Conservation (phyloP, 2,113 vertebrate species). For the Paedocypris sp. region DNA sequence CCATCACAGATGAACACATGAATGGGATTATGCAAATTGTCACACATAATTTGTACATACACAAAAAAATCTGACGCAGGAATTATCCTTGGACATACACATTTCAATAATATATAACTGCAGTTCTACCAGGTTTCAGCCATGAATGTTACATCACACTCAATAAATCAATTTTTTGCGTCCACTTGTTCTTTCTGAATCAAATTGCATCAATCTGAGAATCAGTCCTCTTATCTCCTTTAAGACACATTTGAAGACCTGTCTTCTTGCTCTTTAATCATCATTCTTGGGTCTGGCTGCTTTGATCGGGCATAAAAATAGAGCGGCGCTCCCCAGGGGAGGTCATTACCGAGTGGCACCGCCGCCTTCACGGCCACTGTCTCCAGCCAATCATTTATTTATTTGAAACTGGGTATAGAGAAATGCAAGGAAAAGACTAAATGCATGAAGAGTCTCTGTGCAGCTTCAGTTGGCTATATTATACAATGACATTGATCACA, state of each 20-base stretch:
- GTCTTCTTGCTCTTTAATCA: background rate
- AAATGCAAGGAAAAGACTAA: background rate
- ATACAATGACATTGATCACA: too few relatives aligned
- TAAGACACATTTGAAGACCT: background rate
- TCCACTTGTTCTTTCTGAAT: background rate
- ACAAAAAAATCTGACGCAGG: too few relatives aligned
- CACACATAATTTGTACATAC: too few relatives aligned
- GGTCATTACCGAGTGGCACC: constrained; percentile 18
- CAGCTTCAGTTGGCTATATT: too few relatives aligned
- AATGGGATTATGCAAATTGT: too few relatives aligned
- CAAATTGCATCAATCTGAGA: background rate
- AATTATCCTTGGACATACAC: too few relatives aligned
- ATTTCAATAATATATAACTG: too few relatives aligned
- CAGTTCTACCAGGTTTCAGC: too few relatives aligned
- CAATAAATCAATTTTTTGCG: background rate
- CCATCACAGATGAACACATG: too few relatives aligned
- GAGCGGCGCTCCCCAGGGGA: background rate
- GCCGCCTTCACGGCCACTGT: background rate
- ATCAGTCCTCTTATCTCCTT: background rate
- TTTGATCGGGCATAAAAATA: constrained; percentile 9
- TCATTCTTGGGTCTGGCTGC: background rate
- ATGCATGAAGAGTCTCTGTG: background rate
- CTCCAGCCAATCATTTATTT: background rate
- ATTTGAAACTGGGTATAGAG: background rate
- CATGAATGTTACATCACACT: too few relatives aligned